Base-by-base conservation (phyloP, 2,113 vertebrate species). In the Heloderma charlesbogerti region DNA sequence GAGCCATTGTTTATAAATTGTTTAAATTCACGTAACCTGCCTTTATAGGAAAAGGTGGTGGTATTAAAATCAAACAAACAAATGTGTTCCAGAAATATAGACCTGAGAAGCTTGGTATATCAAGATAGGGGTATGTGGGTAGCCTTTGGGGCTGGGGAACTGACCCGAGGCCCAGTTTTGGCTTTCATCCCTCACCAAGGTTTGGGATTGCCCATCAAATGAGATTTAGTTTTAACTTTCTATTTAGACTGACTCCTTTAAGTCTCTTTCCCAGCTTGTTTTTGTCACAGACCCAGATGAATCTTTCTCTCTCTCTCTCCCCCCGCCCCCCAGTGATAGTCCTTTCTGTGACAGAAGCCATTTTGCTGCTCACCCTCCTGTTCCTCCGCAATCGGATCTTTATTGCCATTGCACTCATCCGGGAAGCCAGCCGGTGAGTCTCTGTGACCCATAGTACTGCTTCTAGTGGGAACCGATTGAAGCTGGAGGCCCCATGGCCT, bases 351-450 rank as follows among this genome's bases (percentile, higher is more conserved):
- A 95, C 95, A 0, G 98, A 98, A 92, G 98, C 74, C 0, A 66
- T 98, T 93, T 92, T 99, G 71, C 94, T 99, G 25, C 94, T 99
- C 48, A 92, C 97, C 45, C 79, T 99, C 77, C 95, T 99, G 89
- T 99, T 99, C 95, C 96, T 99, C 88, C 94, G 98, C 72, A 98
- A 95, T 34, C 96, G 98, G 82, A 98, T 99, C 82, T 96, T 97
- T 79, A 98, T 99, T 0, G 98, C 98, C 90, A 97, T 99, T 2
- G 97, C 98, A 0, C 97, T 99, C 80, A 98, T 99, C 92, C 93
- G 97, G 93, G 98, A 99, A 94, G 97, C 98, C 96, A 99, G 98
- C 98, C 98, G 95, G 98, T 99, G 91, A 94, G 98, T 98, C 45
- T 9, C 20, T 15, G 3, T 20, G 29, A 57, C 4, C 18, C 27